Evolutionary conservation across 2,888 invertebrate species (phyloP), one percentile per base, ranked within the genome.

Genomic region (Epinotia ramella): DNA sequence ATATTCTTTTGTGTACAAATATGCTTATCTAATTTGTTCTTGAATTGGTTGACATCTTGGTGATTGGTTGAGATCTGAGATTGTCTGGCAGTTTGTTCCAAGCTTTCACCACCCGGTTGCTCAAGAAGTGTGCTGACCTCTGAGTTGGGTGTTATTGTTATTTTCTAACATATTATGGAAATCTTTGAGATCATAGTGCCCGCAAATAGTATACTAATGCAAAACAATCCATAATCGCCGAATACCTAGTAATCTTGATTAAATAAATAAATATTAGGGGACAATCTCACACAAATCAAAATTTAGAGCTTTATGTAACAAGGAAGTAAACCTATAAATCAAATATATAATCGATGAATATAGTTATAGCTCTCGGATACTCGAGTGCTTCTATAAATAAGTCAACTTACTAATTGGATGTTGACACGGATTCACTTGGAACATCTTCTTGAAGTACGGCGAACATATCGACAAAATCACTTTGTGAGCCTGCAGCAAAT

Each of bases 381-480:
- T 53, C 33, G 56, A 65, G n/a, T 28, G 20, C 56, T 59, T 73
- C 67, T 53, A 67, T 60, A 28, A 65, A 72, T 73, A 69, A 77
- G n/a, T 16, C n/a, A 78, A 85, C 84, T 85, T 87, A 95, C 95
- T 95, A 87, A 96, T 96, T 74, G 96, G 96, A 92, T 96, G 96
- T 88, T 96, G 95, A 91, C 96, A 96, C 80, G 96, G 96, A 89
- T 95, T 96, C 82, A 92, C 86, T 90, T 95, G 95, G 84, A 96
- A 96, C 90, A 96, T 95, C 91, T 95, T 95, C 91, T 96, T 96
- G 92, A 96, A 96, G 87, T 96, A 96, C 2, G 96, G 96, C 82
- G 96, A 96, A 89, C 96, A 96, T 89, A 96, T 96, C 80, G 96
- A 96, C 49, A 96, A 88, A 81, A 96, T 96, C 84, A 96, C 96